Base-by-base conservation (phyloP, 2,797 vertebrate species). In the Halcyon chelicuti region DNA sequence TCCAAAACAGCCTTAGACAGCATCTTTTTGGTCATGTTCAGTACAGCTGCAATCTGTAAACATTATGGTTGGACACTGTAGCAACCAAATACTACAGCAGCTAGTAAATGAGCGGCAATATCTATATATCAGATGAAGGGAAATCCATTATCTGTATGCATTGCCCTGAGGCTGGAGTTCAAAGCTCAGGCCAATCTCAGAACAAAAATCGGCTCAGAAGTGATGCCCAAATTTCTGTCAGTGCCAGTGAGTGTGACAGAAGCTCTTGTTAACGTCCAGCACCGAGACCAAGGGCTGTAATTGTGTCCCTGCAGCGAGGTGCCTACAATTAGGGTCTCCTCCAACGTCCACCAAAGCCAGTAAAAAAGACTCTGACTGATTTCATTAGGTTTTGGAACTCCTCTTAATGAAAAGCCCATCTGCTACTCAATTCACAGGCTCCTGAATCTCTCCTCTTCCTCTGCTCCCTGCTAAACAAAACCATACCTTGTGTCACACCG, bases 91-190 rank as follows among this genome's bases (percentile, higher is more conserved):
- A 81, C 87, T 78, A 88, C 42, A 86, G 72, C 57, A 89, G 91
- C 47, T 47, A 92, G 63, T 49, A 91, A 94, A 95, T 1, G 14
- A 95, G 75, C 33, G 88, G 79, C 79, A 93, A 66, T 83, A 60
- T 86, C 87, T 55, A 10, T 90, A 49, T 80, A 62, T 88, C 79
- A 94, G 70, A 86, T 77, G 82, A 90, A 94, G 82, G 58, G 82
- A 95, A 93, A 93, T 93, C 94, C 94, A 91, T 95, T 95, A 91
- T 90, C 85, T 90, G 26, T 31, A 47, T 90, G 93, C 91, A 80
- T 35, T 79, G 85, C 96, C 96, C 78, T 3, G 54, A 83, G 95
- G 93, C 91, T 94, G 75, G 67, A 87, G 88, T 95, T 94, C 91
- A 95, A 96, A 96, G 86, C 95, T 75, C 88, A 76, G 86, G 76